Percentiles rank a stretch among this genome's conserved stretches.
These are phyloP conservation scores for Drosophila ficusphila DNA, from an alignment of 1,140 invertebrate genomes.

Conservation along the genomic window DNA sequence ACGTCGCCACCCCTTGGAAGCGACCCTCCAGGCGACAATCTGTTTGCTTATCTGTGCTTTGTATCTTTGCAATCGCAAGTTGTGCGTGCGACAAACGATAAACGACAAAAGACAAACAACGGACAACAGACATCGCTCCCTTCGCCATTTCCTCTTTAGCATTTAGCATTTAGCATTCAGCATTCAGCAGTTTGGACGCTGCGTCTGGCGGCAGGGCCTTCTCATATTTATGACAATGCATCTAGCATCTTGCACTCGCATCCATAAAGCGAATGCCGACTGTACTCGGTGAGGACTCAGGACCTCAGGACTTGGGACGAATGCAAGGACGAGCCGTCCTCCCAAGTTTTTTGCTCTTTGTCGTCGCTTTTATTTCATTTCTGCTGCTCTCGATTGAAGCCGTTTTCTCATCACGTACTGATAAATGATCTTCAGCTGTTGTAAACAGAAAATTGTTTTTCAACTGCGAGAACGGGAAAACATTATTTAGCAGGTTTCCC, in stretches of 20 bases:
- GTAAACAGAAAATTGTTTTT: too few relatives aligned
- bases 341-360: not conserved
- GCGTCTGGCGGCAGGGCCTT: conserved; percentile 44
- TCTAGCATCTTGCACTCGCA: conserved; percentile 6
- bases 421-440: too few relatives aligned
- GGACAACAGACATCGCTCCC: conserved; percentile 7
- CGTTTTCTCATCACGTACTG: too few relatives aligned
- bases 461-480: too few relatives aligned
- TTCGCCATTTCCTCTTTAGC: not conserved
- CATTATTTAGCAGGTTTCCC: too few relatives aligned
- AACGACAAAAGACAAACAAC: conserved; percentile 13
- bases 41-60: conserved; percentile 72
- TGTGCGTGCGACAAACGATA: conserved; percentile 41
- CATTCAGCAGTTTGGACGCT: not conserved
- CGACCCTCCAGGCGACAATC: conserved; percentile 71
- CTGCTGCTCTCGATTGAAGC: not conserved
- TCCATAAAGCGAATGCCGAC: conserved; percentile 24
- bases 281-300: not conserved
- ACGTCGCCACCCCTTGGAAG: conserved; percentile 1
- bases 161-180: conserved; percentile 16
- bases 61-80: conserved; percentile 49
- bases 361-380: not conserved
- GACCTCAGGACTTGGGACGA: not conserved
- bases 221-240: conserved; percentile 73
- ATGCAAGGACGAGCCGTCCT: not conserved